phyloP scores from a whole-genome alignment of 2,797 vertebrate species.

The Macropodus opercularis region DNA sequence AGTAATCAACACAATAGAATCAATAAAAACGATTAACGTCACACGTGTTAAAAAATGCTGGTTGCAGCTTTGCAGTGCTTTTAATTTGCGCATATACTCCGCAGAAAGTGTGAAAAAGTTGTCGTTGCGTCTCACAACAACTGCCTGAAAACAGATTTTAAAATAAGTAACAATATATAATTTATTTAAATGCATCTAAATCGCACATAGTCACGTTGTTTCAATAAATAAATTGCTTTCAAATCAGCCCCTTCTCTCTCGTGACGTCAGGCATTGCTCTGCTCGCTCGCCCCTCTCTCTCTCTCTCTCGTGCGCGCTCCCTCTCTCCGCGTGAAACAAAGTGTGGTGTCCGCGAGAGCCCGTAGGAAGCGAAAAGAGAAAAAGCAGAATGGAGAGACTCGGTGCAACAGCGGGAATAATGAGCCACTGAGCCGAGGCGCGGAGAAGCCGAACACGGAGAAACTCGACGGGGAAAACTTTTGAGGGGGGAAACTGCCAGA shows the following conservation, averaged over 20 bases:
- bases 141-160: no score
- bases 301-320: slow-evolving; percentile 36
- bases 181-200: no score
- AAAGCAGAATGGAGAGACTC: slow-evolving; percentile 65
- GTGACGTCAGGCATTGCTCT: slow-evolving; percentile 64
- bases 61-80: neutral
- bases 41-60: no score
- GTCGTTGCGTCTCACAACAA: no score
- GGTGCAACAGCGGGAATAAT: slow-evolving; percentile 60
- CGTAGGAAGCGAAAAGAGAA: slow-evolving; percentile 61
- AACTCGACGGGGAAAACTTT: slow-evolving; percentile 56
- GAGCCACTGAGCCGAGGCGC: slow-evolving; percentile 7
- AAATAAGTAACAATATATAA: no score
- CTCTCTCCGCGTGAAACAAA: slow-evolving; percentile 67
- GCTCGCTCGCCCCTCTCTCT: slow-evolving; percentile 14
- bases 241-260: slow-evolving; percentile 24
- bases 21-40: no score
- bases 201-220: neutral
- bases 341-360: slow-evolving; percentile 64
- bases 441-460: slow-evolving; percentile 8
- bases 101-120: no score
- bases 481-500: slow-evolving; percentile 42
- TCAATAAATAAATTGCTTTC: neutral
- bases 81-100: no score
- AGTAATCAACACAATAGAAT: no score